Percentiles rank a stretch among this genome's conserved stretches.
Conservation (phyloP, 2,888 invertebrate genomes). For the Rhogogaster chlorosoma region DNA sequence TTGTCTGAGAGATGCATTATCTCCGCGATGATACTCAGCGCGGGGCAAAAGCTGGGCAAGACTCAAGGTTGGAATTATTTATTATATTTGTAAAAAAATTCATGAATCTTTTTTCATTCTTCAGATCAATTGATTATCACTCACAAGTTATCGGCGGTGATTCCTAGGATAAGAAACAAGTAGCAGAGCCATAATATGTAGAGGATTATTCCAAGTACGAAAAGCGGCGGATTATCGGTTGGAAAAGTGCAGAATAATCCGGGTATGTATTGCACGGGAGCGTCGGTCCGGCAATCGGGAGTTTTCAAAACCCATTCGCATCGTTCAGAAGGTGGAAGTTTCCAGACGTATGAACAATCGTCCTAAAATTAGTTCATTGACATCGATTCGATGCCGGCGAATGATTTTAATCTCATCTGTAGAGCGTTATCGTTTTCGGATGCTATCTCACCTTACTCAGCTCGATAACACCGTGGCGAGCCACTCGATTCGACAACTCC, state of each 20-base stretch:
- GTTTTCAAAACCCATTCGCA: constrained; percentile 74
- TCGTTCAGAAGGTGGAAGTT: constrained; percentile 66
- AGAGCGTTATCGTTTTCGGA: not conserved
- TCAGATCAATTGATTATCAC: too few species aligned
- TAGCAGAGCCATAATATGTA: constrained; percentile 78
- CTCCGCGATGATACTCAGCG: constrained; percentile 78
- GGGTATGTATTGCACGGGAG: constrained; percentile 73
- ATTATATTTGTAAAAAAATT: too few species aligned
- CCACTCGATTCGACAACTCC: not conserved
- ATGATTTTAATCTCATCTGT: not conserved
- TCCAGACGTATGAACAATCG: constrained; percentile 75
- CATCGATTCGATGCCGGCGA: not conserved
- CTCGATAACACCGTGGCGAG: not conserved
- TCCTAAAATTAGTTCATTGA: constrained; percentile 62
- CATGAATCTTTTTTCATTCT: too few species aligned
- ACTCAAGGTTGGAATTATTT: too few species aligned
- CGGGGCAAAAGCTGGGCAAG: constrained; percentile 80
- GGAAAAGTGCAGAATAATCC: constrained; percentile 75
- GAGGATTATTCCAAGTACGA: constrained; percentile 66
- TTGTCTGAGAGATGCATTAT: constrained; percentile 79
- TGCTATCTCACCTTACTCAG: not conserved
- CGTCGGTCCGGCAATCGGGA: constrained; percentile 68
- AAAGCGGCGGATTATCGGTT: constrained; percentile 61
- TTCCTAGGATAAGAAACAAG: constrained; percentile 80
- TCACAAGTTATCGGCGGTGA: constrained; percentile 82